phyloP scores from a whole-genome alignment of 2,797 vertebrate genomes.

The Chiloscyllium punctatum region DNA sequence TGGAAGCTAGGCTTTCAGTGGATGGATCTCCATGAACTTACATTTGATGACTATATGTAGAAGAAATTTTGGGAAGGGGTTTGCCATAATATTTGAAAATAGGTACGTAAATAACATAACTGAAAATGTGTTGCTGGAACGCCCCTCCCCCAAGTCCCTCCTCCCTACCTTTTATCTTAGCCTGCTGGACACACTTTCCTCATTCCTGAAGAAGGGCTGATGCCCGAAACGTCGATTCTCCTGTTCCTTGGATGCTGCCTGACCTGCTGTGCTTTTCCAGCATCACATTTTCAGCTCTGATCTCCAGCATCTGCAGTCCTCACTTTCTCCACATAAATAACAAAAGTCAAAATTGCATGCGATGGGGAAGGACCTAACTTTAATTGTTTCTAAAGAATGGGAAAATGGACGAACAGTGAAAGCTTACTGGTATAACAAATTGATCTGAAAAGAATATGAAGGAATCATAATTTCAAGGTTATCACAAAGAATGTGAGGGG shows the following conservation, averaged over 20 bases:
- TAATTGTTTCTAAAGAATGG: neutral
- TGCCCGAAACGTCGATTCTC: too few species aligned
- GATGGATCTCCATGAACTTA: neutral
- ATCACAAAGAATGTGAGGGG: neutral
- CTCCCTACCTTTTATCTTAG: too few species aligned
- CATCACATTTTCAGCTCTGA: too few species aligned
- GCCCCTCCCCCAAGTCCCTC: too few species aligned
- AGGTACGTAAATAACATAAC: neutral
- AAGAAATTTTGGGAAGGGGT: neutral
- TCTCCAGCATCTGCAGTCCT: too few species aligned
- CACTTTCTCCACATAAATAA: too few species aligned
- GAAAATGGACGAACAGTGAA: neutral
- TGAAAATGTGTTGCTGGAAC: too few species aligned
- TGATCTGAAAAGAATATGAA: neutral
- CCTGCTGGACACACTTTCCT: too few species aligned
- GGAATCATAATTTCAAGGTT: neutral
- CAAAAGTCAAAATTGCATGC: neutral
- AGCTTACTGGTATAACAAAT: neutral
- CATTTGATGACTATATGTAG: neutral
- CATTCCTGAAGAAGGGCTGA: too few species aligned
- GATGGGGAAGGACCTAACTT: neutral
- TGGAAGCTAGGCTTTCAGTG: neutral
- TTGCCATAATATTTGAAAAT: neutral
- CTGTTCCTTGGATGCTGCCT: too few species aligned
- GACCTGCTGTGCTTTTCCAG: too few species aligned